Conservation (phyloP, 2,113 vertebrate genomes). For the Erythrocercus mccallii region DNA sequence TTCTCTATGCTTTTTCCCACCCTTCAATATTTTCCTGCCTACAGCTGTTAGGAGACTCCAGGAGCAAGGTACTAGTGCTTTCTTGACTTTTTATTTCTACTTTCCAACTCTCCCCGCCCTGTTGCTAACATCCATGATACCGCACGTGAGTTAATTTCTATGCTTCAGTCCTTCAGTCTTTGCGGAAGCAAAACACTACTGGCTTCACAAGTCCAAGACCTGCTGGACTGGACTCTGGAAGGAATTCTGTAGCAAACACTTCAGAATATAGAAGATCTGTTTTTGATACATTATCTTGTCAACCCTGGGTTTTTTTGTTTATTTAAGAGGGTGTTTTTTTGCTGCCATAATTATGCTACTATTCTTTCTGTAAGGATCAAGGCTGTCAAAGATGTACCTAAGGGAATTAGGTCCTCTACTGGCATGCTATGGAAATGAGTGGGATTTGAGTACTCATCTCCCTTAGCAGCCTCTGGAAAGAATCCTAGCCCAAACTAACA, state of each 20-base stretch:
- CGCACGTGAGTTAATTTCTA: slow-evolving; percentile 27
- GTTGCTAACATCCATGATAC: slow-evolving; percentile 47
- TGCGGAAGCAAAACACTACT: not conserved
- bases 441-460: not conserved
- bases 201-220: not conserved
- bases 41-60: slow-evolving; percentile 99
- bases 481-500: not conserved
- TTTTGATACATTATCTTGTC: not conserved
- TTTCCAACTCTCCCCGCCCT: slow-evolving; percentile 65
- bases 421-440: not conserved
- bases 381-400: not conserved
- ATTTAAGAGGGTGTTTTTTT: not conserved
- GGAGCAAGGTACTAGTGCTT: slow-evolving; percentile 95
- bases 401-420: not conserved
- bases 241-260: not conserved
- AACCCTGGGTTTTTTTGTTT: not conserved
- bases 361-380: not conserved
- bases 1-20: slow-evolving; percentile 87
- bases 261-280: not conserved
- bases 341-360: not conserved
- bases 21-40: slow-evolving; percentile 84
- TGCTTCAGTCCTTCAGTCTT: slow-evolving; percentile 11
- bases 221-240: slow-evolving; percentile 12
- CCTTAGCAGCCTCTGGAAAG: not conserved
- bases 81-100: slow-evolving; percentile 73